Conservation (phyloP, 2,888 invertebrate genomes). For the Lampropteryx suffumata region DNA sequence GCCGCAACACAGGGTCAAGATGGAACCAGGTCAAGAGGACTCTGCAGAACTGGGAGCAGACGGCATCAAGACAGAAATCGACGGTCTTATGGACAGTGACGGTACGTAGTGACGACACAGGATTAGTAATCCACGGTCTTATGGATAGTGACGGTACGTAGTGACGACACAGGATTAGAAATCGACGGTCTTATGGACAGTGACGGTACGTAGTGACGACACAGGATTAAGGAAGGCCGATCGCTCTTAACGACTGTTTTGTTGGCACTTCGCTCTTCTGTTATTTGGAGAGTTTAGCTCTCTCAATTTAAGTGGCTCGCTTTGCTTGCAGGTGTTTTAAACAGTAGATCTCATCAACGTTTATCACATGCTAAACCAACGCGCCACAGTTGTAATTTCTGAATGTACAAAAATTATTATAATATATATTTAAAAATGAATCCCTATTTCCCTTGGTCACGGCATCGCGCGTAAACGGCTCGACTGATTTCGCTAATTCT, state of each 20-base stretch:
- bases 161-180: constrained; percentile 65
- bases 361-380: no score
- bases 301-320: background rate
- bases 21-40: constrained; percentile 73
- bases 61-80: constrained; percentile 80
- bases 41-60: constrained; percentile 72
- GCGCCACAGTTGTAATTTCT: no score
- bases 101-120: constrained; percentile 73
- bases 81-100: constrained; percentile 79
- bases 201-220: no score
- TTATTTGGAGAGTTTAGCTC: no score
- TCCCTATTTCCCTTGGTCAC: no score
- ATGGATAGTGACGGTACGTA: constrained; percentile 37
- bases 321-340: background rate
- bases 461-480: no score
- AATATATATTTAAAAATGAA: no score
- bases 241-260: no score
- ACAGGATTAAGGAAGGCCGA: constrained; percentile 75
- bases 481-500: no score
- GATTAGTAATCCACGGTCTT: constrained; percentile 80
- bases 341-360: no score
- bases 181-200: constrained; percentile 72
- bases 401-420: no score
- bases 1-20: constrained; percentile 70
- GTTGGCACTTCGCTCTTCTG: no score